Evolutionary conservation across 64 coral and sea anemone genomes (phyloP).

Genomic region (Hydrozoanthus tunicans): DNA sequence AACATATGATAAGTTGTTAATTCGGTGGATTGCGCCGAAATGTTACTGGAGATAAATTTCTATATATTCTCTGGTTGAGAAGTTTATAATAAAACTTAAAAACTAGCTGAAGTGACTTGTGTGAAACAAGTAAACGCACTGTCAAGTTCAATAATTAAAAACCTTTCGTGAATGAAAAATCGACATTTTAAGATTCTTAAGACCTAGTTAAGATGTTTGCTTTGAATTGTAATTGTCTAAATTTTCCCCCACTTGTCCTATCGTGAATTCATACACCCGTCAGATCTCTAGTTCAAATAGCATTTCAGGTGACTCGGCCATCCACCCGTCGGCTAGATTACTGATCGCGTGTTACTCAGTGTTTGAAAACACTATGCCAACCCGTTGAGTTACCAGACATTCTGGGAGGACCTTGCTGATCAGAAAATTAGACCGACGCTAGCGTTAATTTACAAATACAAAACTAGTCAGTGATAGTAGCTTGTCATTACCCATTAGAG

Average conservation of each 20-base stretch:
- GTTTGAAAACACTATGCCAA: not conserved
- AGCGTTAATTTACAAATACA: not conserved
- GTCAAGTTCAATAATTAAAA: conserved; percentile 18
- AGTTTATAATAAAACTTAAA: conserved; percentile 24
- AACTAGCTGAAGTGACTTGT: not conserved
- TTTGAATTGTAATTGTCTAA: not conserved
- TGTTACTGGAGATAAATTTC: not conserved
- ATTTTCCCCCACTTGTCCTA: not conserved
- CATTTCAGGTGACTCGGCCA: conserved; percentile 10
- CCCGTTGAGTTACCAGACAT: not conserved
- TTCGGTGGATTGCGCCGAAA: too few species aligned
- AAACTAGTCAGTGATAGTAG: too few species aligned
- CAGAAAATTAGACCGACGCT: not conserved
- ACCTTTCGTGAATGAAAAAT: not conserved
- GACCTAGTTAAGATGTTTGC: conserved; percentile 1
- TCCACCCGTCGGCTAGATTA: not conserved
- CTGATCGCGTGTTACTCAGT: not conserved
- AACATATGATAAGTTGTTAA: too few species aligned
- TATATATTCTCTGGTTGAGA: not conserved
- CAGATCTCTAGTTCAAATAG: not conserved
- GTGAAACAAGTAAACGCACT: not conserved
- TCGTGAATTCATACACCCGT: conserved; percentile 37
- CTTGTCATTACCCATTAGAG: too few species aligned
- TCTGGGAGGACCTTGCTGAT: not conserved
- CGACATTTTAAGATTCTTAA: conserved; percentile 9